Evolutionary conservation across 1,140 invertebrate genomes (phyloP).

Genomic region (Episyrphus balteatus): DNA sequence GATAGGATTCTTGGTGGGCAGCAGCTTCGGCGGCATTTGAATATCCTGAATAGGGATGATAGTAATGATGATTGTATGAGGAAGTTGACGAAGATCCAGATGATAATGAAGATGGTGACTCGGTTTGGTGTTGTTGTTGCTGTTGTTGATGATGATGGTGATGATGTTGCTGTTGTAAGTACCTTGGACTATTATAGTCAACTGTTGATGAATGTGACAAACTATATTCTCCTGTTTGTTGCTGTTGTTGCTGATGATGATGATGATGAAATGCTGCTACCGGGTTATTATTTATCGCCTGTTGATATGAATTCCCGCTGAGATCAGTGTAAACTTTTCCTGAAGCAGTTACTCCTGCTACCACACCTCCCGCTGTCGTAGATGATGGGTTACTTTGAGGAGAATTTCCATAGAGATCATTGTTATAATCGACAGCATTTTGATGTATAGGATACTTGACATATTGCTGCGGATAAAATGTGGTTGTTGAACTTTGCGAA

Average conservation of each 20-base stretch:
- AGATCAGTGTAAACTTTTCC: neutral
- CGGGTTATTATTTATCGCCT: neutral
- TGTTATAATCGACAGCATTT: neutral
- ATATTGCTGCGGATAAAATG: neutral
- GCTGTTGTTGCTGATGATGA: neutral
- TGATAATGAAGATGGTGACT: neutral
- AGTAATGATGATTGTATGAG: constrained; percentile 9
- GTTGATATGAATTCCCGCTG: neutral
- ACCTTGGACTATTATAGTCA: too few relatives aligned
- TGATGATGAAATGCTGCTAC: neutral
- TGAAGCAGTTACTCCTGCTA: neutral
- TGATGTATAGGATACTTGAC: neutral
- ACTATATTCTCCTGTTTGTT: constrained; percentile 16
- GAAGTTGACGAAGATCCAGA: neutral
- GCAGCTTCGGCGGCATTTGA: too few relatives aligned
- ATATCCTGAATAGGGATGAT: constrained; percentile 4
- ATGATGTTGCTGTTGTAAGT: neutral
- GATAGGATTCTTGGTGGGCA: constrained; percentile 5
- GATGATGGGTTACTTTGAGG: neutral
- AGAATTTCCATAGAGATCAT: constrained; percentile 1
- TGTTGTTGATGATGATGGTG: neutral
- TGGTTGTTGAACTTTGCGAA: constrained; percentile 1
- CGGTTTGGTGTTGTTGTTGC: neutral
- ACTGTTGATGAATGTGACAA: constrained; percentile 8
- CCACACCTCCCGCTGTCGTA: neutral